A percentile compares a stretch with the other conserved stretches of the same genome.
Conservation (phyloP, 2,113 vertebrate species). For the Epinephelus fuscoguttatus region DNA sequence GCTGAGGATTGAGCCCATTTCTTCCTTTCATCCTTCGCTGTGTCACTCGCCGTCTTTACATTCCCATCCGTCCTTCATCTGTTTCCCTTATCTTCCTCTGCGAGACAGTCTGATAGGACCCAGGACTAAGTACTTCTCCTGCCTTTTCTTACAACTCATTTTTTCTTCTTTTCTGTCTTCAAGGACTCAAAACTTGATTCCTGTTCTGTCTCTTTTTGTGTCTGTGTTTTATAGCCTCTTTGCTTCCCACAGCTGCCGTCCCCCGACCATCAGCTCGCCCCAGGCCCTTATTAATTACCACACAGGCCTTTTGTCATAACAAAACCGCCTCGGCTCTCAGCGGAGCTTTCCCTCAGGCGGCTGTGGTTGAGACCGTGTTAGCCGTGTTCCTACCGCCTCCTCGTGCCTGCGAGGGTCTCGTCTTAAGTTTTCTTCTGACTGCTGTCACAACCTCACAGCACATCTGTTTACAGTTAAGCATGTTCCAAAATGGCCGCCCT, state of each 20-base stretch:
- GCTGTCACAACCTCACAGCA: conserved; percentile 3
- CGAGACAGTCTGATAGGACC: conserved; percentile 26
- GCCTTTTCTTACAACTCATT: conserved; percentile 10
- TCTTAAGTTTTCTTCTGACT: neutral
- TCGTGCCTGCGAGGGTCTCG: conserved; percentile 24
- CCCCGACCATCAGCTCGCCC: conserved; percentile 40
- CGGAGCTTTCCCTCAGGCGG: conserved; percentile 38
- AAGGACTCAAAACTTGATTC: conserved; percentile 11
- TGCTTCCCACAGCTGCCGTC: conserved; percentile 47
- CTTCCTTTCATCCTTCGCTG: conserved; percentile 30
- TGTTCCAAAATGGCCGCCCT: conserved; percentile 26
- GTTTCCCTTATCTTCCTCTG: conserved; percentile 28
- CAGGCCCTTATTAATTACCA: conserved; percentile 68
- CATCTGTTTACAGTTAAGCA: conserved; percentile 36
- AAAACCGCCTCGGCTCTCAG: conserved; percentile 16
- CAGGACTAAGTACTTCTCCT: conserved; percentile 21
- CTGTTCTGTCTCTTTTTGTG: neutral
- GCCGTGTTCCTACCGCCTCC: conserved; percentile 9
- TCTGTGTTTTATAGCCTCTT: conserved; percentile 20
- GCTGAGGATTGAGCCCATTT: conserved; percentile 34
- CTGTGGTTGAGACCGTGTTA: conserved; percentile 40
- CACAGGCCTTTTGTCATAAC: conserved; percentile 61
- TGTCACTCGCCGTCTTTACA: conserved; percentile 47
- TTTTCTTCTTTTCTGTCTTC: conserved; percentile 5
- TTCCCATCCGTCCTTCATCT: conserved; percentile 46